These are phyloP conservation scores for Lasioglossum oenotherae DNA, from an alignment of 2,888 invertebrate species.

Conservation along the genomic window DNA sequence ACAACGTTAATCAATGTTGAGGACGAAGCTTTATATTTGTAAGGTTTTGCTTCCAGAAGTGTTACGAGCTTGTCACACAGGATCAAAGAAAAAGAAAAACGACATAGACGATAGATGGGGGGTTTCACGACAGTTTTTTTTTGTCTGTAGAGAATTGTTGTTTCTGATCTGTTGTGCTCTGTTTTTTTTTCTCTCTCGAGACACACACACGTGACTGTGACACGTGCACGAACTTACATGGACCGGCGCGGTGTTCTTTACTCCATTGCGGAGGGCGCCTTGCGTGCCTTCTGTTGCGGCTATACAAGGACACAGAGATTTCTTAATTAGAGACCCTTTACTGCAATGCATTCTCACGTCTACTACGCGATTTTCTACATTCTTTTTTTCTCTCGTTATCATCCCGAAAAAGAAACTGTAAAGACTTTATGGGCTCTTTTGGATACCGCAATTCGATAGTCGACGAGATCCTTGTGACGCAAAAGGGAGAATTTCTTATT, in stretches of 20 bases:
- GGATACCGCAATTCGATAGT: background rate
- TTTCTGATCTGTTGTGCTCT: constrained; percentile 28
- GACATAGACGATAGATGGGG: constrained; percentile 29
- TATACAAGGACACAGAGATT: constrained; percentile 81
- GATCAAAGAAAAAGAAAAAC: constrained; percentile 24
- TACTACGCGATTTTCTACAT: background rate
- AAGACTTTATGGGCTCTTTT: background rate
- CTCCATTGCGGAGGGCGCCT: constrained; percentile 84
- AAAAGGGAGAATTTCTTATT: background rate
- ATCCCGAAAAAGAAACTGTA: background rate
- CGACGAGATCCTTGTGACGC: background rate
- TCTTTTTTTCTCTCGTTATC: background rate
- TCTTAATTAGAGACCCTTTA: constrained; percentile 53
- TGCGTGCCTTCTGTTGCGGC: constrained; percentile 84
- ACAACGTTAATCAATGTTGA: constrained; percentile 64
- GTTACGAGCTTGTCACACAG: constrained; percentile 66
- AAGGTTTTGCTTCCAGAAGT: constrained; percentile 32
- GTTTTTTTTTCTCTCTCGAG: constrained; percentile 11
- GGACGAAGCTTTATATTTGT: constrained; percentile 57
- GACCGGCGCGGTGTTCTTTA: constrained; percentile 83
- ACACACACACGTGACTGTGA: constrained; percentile 65
- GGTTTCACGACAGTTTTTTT: constrained; percentile 22
- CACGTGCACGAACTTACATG: constrained; percentile 83
- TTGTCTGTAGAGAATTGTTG: constrained; percentile 36
- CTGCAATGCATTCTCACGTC: background rate